A percentile compares a stretch with the other conserved stretches of the same genome.
Evolutionary conservation across 2,113 vertebrate species (phyloP).

Genomic region (Hyaena hyaena): DNA sequence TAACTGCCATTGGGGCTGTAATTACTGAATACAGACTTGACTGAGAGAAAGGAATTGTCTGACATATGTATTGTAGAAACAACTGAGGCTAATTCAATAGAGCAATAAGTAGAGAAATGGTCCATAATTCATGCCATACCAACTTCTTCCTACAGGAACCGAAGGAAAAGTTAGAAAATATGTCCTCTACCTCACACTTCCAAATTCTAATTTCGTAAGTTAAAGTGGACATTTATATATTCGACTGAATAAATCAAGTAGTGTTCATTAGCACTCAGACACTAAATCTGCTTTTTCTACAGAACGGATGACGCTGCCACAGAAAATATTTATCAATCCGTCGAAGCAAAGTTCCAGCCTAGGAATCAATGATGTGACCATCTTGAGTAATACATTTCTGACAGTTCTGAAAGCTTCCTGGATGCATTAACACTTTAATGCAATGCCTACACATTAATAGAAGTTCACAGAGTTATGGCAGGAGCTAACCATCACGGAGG

Average conservation of each 20-base stretch:
- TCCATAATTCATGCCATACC: not conserved
- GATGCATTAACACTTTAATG: slow-evolving; percentile 84
- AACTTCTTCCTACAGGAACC: not conserved
- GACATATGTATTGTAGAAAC: not conserved
- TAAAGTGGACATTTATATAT: slow-evolving; percentile 14
- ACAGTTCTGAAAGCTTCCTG: slow-evolving; percentile 83
- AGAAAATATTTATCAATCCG: slow-evolving; percentile 54
- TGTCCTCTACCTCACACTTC: not conserved
- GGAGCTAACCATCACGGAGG: slow-evolving; percentile 79
- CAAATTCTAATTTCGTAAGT: slow-evolving; percentile 34
- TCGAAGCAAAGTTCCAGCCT: slow-evolving; percentile 25
- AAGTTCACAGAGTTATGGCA: slow-evolving; percentile 82
- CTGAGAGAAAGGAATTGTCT: not conserved
- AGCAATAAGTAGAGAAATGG: not conserved
- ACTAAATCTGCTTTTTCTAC: slow-evolving; percentile 64
- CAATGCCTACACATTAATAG: slow-evolving; percentile 83
- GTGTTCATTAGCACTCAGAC: not conserved
- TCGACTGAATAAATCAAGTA: slow-evolving; percentile 53
- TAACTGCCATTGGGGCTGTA: not conserved
- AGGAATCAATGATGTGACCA: slow-evolving; percentile 77
- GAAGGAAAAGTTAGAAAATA: slow-evolving; percentile 29
- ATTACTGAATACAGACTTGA: not conserved
- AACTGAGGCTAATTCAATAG: not conserved
- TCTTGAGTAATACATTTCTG: slow-evolving; percentile 82
- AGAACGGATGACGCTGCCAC: slow-evolving; percentile 47